These are phyloP conservation scores for Heliangelus exortis DNA, from an alignment of 2,797 vertebrate species.

Conservation along the genomic window DNA sequence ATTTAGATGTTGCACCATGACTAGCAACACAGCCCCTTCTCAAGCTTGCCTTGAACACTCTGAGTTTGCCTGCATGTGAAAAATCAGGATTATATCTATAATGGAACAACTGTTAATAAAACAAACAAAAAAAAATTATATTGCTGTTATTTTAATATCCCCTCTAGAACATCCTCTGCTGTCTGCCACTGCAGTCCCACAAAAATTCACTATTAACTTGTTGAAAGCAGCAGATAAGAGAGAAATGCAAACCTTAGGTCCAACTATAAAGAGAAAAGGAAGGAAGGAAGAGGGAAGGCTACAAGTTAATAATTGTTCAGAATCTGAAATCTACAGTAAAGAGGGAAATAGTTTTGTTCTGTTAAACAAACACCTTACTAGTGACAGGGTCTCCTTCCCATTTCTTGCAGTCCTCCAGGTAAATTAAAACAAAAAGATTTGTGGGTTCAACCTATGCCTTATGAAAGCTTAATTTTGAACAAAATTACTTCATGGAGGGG, in stretches of 20 bases:
- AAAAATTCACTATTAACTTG: constrained; percentile 7
- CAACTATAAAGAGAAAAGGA: constrained; percentile 54
- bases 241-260: constrained; percentile 20
- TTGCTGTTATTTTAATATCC: background rate
- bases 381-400: constrained; percentile 22
- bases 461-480: background rate
- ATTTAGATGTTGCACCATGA: background rate
- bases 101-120: background rate
- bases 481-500: background rate
- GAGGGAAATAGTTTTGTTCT: constrained; percentile 51
- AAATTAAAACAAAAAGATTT: background rate
- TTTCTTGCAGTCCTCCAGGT: constrained; percentile 15
- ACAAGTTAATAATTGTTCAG: constrained; percentile 62
- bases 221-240: constrained; percentile 47
- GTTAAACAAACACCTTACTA: constrained; percentile 56
- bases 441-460: background rate
- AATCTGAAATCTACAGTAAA: constrained; percentile 44
- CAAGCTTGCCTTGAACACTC: background rate
- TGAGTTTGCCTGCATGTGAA: background rate
- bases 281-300: constrained; percentile 58
- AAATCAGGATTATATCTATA: background rate
- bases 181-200: background rate
- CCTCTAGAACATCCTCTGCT: background rate
- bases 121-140: background rate
- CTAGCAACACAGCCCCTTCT: background rate